phyloP scores from a whole-genome alignment of 2,113 vertebrate species.

The Caracal caracal region DNA sequence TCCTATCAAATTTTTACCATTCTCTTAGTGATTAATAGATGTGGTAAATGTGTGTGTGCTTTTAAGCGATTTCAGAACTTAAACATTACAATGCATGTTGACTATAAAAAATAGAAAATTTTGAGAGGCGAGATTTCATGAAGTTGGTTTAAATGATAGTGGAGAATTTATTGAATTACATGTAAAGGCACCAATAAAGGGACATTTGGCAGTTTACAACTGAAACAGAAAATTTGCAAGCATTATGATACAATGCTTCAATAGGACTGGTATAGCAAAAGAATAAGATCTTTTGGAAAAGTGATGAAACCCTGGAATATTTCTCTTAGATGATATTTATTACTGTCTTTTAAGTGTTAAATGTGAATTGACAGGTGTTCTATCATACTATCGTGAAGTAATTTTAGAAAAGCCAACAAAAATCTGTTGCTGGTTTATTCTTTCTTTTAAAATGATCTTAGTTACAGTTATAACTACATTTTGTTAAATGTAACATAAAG shows the following conservation, averaged over 20 bases:
- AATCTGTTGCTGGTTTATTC: not conserved
- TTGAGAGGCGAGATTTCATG: constrained; percentile 31
- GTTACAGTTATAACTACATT: constrained; percentile 37
- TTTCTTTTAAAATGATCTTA: not conserved
- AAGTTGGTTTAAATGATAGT: not conserved
- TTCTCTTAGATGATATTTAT: not conserved
- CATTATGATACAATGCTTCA: not conserved
- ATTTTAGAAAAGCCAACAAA: constrained; percentile 35
- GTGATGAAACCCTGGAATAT: not conserved
- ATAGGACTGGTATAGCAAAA: not conserved
- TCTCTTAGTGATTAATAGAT: not conserved
- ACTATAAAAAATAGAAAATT: not conserved
- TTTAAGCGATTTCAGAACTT: constrained; percentile 16
- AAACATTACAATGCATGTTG: not conserved
- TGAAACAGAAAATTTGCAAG: constrained; percentile 1
- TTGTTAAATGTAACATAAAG: not conserved
- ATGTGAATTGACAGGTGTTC: not conserved
- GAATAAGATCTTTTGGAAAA: not conserved
- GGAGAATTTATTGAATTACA: not conserved
- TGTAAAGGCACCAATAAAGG: not conserved
- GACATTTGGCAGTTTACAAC: not conserved
- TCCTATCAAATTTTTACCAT: not conserved
- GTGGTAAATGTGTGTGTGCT: not conserved
- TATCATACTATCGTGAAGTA: not conserved
- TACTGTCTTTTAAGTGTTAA: not conserved